phyloP scores from a whole-genome alignment of 2,888 invertebrate species.

The Aelia acuminata region DNA sequence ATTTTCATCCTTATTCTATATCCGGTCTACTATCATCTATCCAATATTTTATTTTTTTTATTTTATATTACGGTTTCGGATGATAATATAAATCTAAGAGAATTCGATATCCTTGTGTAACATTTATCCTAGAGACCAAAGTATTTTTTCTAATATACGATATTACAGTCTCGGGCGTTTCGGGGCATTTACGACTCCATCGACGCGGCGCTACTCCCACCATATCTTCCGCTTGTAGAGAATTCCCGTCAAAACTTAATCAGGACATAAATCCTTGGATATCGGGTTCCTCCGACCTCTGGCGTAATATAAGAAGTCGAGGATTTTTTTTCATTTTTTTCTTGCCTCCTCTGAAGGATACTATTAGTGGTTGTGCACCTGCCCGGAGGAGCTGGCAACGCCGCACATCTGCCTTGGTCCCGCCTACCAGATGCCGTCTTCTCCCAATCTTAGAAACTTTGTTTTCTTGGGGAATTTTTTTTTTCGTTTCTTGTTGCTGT shows the following conservation, averaged over 20 bases:
- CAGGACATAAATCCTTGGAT: slow-evolving; percentile 18
- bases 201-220: neutral
- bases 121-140: neutral
- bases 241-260: slow-evolving; percentile 9
- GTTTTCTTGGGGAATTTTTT: neutral
- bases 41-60: no score
- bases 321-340: neutral
- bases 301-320: slow-evolving; percentile 10
- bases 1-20: no score
- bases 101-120: neutral
- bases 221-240: neutral
- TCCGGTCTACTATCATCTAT: no score
- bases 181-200: neutral
- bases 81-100: neutral
- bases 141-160: slow-evolving; percentile 9
- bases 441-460: slow-evolving; percentile 36
- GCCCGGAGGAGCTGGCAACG: slow-evolving; percentile 3
- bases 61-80: neutral
- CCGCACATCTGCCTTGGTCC: slow-evolving; percentile 18
- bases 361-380: slow-evolving; percentile 43
- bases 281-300: slow-evolving; percentile 6
- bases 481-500: neutral
- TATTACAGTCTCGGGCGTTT: neutral
- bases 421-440: slow-evolving; percentile 31
- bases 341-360: neutral